These are phyloP conservation scores for Andrena camellia DNA, from an alignment of 2,888 invertebrate genomes.

Conservation along the genomic window DNA sequence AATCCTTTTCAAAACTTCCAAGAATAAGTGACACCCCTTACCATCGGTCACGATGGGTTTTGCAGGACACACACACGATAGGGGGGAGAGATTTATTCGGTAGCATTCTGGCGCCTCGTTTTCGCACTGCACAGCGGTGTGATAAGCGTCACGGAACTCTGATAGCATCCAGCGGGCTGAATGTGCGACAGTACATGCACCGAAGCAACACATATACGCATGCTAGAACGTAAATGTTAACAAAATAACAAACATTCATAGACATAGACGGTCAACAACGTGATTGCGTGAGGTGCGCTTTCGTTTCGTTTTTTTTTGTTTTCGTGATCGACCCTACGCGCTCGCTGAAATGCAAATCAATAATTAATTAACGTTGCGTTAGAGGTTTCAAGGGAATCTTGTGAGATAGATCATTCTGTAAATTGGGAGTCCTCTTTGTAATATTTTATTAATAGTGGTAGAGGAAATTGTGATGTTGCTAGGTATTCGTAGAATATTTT, in stretches of 20 bases:
- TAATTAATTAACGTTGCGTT: constrained; percentile 18
- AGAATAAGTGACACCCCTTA: constrained; percentile 77
- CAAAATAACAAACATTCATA: constrained; percentile 70
- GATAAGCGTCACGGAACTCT: constrained; percentile 77
- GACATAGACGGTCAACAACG: constrained; percentile 51
- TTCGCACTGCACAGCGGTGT: constrained; percentile 70
- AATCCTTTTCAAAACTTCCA: constrained; percentile 41
- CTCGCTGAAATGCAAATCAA: constrained; percentile 36
- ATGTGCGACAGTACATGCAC: constrained; percentile 79
- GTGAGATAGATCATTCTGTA: neutral
- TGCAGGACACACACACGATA: constrained; percentile 77
- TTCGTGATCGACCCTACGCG: constrained; percentile 19
- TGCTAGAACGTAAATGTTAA: constrained; percentile 79
- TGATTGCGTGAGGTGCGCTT: constrained; percentile 34
- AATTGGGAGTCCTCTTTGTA: neutral
- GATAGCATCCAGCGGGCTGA: constrained; percentile 77
- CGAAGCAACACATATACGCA: constrained; percentile 79
- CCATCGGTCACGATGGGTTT: constrained; percentile 78
- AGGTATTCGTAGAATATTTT: too few species aligned
- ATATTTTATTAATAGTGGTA: too few species aligned
- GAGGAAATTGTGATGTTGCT: too few species aligned
- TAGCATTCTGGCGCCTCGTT: constrained; percentile 73
- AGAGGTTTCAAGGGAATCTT: neutral
- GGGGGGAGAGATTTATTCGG: constrained; percentile 69
- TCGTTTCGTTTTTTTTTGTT: neutral